Evolutionary conservation across 2,797 vertebrate genomes (phyloP), one percentile per base, ranked within the genome.

Genomic region (Sebastes minor): DNA sequence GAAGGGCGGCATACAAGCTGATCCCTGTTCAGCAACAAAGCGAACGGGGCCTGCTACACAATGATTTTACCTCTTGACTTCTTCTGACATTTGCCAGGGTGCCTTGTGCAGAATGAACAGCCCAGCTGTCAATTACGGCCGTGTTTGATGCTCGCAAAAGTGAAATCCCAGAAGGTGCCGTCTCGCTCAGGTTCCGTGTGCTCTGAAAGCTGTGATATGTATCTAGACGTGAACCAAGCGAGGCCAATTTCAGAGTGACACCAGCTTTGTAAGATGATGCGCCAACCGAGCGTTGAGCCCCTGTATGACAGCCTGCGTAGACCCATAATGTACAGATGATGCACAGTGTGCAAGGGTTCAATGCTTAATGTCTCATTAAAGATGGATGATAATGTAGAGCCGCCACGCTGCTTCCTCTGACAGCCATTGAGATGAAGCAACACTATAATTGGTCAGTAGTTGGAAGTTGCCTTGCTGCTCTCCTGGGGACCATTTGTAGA

Each of bases 291-390:
- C 81, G 82, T 83, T 81, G 82, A 85, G 81, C 49, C 70, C 74
- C 52, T 42, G 61, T 73, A 84, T 90, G 91, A 92, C 84, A 85
- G 88, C 83, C 53, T 80, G 85, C 90, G 89, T 89, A 88, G 81
- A 91, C 84, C 91, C 88, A 88, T 90, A 79, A 74, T 89, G 89
- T 91, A 87, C 81, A 89, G 88, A 91, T 87, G 90, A 92, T 91
- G 84, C 80, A 86, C 49, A 74, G 69, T 83, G 76, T 77, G 83
- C 67, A 81, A 60, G 65, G 87, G 83, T 88, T 93, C 84, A 60
- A 69, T 22, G 67, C 72, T 74, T 82, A 53, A 86, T 64, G 79
- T 68, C 78, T 95, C 84, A 87, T 94, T 94, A 93, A 92, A 93
- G 84, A 95, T 94, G 71, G 46, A 93, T 92, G 83, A 88, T 76